Percentiles rank a stretch among this genome's conserved stretches.
phyloP scores from a whole-genome alignment of 2,797 vertebrate genomes.

The Eidolon dupreanum region DNA sequence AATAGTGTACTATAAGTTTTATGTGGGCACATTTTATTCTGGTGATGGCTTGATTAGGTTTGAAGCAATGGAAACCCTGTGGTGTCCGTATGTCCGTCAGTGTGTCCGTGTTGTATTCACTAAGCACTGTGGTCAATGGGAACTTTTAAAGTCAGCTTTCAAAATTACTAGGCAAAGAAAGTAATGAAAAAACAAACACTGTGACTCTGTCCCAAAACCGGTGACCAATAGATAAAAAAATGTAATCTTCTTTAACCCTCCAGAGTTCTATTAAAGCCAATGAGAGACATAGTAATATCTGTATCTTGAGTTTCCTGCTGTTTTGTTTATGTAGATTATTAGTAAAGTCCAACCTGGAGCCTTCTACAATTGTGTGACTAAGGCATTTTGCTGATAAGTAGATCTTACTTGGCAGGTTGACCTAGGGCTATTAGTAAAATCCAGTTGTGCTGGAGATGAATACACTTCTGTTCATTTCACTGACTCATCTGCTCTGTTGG shows the following conservation, averaged over 20 bases:
- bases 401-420: not conserved
- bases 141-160: conserved; percentile 5
- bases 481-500: not conserved
- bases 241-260: not conserved
- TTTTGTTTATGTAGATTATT: not conserved
- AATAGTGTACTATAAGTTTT: not conserved
- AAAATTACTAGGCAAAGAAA: not conserved
- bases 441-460: not conserved
- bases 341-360: not conserved
- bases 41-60: not conserved
- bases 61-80: not conserved
- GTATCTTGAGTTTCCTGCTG: not conserved
- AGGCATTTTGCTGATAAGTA: conserved; percentile 9
- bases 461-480: not conserved
- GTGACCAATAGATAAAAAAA: not conserved
- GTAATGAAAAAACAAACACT: not conserved
- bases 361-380: not conserved
- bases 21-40: not conserved
- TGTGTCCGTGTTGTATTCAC: not conserved
- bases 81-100: not conserved
- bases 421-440: not conserved
- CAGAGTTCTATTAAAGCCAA: not conserved
- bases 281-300: not conserved
- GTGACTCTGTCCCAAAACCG: not conserved
- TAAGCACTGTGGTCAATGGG: not conserved